Conservation (phyloP, 2,888 invertebrate genomes). For the Microdon myrmicae region DNA sequence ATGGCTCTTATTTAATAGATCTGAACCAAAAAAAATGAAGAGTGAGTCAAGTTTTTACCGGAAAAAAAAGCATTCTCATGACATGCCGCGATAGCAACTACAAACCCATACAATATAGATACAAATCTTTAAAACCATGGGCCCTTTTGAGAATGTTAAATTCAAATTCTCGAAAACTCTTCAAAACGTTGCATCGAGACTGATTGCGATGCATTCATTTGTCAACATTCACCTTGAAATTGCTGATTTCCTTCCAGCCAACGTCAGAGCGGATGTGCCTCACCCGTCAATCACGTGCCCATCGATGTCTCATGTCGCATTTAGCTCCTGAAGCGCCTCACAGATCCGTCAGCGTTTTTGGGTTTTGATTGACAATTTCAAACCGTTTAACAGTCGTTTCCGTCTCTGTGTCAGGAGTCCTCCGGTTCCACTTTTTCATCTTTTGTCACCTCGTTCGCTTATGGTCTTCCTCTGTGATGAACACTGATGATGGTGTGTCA, state of each 20-base stretch:
- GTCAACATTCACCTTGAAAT: conserved; percentile 28
- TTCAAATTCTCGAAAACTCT: no score
- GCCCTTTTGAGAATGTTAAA: no score
- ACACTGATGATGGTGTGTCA: conserved; percentile 12
- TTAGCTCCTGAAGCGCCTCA: conserved; percentile 19
- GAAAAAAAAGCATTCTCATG: no score
- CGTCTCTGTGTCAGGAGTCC: conserved; percentile 34
- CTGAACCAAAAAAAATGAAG: no score
- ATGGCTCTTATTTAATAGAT: no score
- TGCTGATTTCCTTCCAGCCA: conserved; percentile 32
- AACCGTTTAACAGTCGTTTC: conserved; percentile 47
- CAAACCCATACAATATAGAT: no score
- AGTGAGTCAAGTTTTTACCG: no score
- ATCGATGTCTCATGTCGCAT: neutral
- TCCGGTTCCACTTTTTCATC: conserved; percentile 3
- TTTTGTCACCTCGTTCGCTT: conserved; percentile 11
- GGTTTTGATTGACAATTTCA: conserved; percentile 45
- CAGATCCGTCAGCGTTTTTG: conserved; percentile 45
- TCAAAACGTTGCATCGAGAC: no score
- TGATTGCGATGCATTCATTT: no score
- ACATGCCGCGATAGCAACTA: no score
- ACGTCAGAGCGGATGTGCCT: conserved; percentile 13
- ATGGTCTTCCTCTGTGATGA: conserved; percentile 22
- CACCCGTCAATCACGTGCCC: conserved; percentile 28
- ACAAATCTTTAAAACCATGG: no score